Evolutionary conservation across 2,797 vertebrate genomes (phyloP), one percentile per base, ranked within the genome.

Genomic region (Tenualosa thibaudeaui): DNA sequence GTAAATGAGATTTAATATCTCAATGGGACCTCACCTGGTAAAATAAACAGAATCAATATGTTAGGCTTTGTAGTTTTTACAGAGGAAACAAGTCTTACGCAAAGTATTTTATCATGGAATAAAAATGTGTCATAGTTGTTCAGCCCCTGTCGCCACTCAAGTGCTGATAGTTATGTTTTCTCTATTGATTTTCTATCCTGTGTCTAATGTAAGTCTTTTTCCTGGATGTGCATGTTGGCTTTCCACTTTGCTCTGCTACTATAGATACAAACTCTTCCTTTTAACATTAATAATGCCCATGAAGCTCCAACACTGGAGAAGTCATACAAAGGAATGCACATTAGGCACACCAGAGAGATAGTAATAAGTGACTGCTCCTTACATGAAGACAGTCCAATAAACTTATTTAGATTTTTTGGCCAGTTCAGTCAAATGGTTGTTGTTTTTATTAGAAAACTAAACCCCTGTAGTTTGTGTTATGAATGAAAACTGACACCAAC

Each of bases 91-190:
- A 26, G 37, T 26, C 10, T 37, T 10, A 26, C 65, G 8, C 26
- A 13, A 71, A 71, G 31, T 71, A 13, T 71, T 71, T 71, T 37
- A 3, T 71, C 26, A 71, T 71, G 31, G 37, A 43, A 75, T 5
- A 17, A 56, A 19, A 19, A 3, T 53, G 90, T 91, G 94, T 92
- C 93, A 91, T 88, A 90, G 92, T 93, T 37, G 37, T 43, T 43
- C 31, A 40, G 17, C 3, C 37, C 6, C 65, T n/a, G 58, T 62
- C 22, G 22, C 15, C 68, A 75, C 13, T 75, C 68, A 43, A 43
- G 37, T 75, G 68, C 68, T 75, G 37, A 75, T 37, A 43, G 68
- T 71, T 43, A 75, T 43, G 31, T 75, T 40, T 75, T 43, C 5
- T 75, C 37, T 75, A 8, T 75, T 75, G 68, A 43, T 37, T 75